Evolutionary conservation across 2,797 vertebrate species (phyloP), one percentile per base, ranked within the genome.

Genomic region (Acanthurus lineatus): DNA sequence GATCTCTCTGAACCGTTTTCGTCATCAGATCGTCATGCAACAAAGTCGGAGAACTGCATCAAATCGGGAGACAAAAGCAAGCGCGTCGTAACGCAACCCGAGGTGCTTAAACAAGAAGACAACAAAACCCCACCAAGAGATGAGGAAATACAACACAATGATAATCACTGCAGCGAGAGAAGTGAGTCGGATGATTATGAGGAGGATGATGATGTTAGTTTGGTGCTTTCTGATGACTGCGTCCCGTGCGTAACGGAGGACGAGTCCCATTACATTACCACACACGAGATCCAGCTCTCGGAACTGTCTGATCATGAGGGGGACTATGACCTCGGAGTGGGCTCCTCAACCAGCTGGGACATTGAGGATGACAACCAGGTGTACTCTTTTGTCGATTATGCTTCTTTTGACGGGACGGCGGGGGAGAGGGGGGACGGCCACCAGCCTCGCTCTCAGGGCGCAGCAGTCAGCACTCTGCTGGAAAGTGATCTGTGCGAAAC

Each of bases 251-350:
- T 73, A 42, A 70, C 74, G n/a, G 93, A 93, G 12, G 96, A 96
- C 79, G 97, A 98, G 88, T 94, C 96, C 47, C 97, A 98, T 89
- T 99, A 96, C 77, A 99, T 99, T 77, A 98, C 96, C 85, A 99
- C 97, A 32, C 98, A 97, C 63, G 97, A 98, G 90, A 99, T 99
- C 88, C 97, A 97, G 88, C 96, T 99, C 49, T 96, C 95, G 1
- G 98, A 99, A 89, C 95, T 97, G 3, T 94, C 93, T 17, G 98
- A 98, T 56, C 96, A 97, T 66, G 97, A 97, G 75, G 88, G 83
- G 6, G 95, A 95, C 73, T 94, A 92, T 81, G 96, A 97, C 60
- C 93, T 95, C 22, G 96, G 95, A 0, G 91, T 91, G 77, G 96
- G 95, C 40, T 96, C 97, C 72, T 96, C 96, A 65, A 89, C 96